Evolutionary conservation across 1,140 invertebrate species (phyloP), one percentile per base, ranked within the genome.

Genomic region (Drosophila santomea): DNA sequence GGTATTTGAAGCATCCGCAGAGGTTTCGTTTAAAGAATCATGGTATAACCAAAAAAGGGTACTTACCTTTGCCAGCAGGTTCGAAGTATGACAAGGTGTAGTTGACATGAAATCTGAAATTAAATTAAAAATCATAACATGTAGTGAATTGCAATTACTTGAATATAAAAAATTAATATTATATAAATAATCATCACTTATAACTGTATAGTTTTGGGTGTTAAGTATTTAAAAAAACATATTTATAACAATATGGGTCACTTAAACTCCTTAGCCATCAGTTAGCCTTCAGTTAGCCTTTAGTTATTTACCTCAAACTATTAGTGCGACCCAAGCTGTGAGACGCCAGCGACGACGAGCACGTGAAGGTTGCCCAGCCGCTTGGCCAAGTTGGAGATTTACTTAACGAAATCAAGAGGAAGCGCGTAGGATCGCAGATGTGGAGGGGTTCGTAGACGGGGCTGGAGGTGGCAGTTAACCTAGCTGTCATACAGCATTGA

Each of bases 321-420:
- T 35, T 35, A 0, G 17, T n/a, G 12, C 35, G 36, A 4, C 6
- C 60, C 7, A 1, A 7, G 43, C 36, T 52, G 64, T 68, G 8
- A 25, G 48, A 67, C 41, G 73, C 50, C 62, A 43, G 38, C 38
- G 32, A 39, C 74, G 61, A 74, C 54, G 78, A 50, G 78, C 64
- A 81, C 81, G 79, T 88, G 83, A 86, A 86, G 83, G 83, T 86
- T 86, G 83, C 83, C 79, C 78, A 74, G 66, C 69, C 74, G 58
- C 59, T 28, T 44, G 56, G 57, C 59, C 82, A 78, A 64, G 74
- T 71, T 68, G 76, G 69, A 84, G 83, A 88, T 88, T 88, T 88
- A 88, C 84, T 88, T 88, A 88, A 88, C 83, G 84, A 88, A 88
- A 89, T 89, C 85, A 88, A 89, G 80, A 88, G 84, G 84, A 88